These are phyloP conservation scores for Hypocryptadius cinnamomeus DNA, from an alignment of 2,113 vertebrate species.

Conservation along the genomic window DNA sequence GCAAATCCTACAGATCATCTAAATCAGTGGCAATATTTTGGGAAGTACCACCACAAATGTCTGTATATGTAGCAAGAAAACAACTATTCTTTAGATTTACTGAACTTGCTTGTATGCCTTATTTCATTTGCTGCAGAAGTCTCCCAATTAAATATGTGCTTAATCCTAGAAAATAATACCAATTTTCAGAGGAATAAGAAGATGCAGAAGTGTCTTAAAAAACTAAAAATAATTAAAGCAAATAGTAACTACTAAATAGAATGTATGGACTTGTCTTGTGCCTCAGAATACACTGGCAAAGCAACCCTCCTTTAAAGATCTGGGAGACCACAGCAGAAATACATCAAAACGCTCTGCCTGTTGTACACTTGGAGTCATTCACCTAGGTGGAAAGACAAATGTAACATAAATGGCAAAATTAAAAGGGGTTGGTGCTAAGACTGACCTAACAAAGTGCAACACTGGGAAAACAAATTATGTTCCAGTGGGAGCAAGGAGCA, in stretches of 20 bases:
- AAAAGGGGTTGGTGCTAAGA: background rate
- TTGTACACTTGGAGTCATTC: background rate
- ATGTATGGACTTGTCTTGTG: background rate
- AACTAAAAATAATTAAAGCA: background rate
- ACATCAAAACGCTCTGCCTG: background rate
- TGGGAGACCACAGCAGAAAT: background rate
- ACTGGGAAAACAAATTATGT: background rate
- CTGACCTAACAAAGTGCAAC: background rate
- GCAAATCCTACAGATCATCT: background rate
- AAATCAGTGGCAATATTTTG: background rate
- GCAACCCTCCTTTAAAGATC: background rate
- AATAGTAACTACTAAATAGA: background rate
- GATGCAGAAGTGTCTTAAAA: background rate
- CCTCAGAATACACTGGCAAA: background rate
- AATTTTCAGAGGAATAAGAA: background rate
- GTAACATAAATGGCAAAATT: background rate
- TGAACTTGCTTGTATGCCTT: background rate
- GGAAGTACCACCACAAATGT: background rate
- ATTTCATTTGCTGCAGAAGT: background rate
- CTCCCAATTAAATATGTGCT: background rate
- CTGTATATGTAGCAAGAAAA: background rate
- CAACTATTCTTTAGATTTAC: background rate
- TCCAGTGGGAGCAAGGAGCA: background rate
- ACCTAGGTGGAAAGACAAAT: background rate
- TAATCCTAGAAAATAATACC: background rate